phyloP scores from a whole-genome alignment of 1,140 invertebrate genomes.

The Apis laboriosa region DNA sequence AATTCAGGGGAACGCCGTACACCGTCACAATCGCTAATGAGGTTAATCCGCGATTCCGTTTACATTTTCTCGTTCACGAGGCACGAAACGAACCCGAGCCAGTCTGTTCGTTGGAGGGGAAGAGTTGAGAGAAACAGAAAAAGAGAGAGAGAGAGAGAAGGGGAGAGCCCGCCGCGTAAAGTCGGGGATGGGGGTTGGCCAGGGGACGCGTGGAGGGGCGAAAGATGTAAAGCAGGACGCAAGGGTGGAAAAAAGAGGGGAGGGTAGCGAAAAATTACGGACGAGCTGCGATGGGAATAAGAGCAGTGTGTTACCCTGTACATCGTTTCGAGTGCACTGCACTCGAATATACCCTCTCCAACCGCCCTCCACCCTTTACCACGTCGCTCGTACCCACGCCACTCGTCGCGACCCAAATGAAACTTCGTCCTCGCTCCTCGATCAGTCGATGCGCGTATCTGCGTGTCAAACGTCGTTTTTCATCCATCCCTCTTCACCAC shows the following conservation, averaged over 20 bases:
- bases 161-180: constrained; percentile 34
- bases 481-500: too few species aligned
- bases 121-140: too few species aligned
- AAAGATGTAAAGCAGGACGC: constrained; percentile 46
- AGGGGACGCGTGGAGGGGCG: background rate
- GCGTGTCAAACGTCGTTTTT: constrained; percentile 30
- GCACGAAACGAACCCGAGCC: constrained; percentile 36
- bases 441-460: constrained; percentile 44
- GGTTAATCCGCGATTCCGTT: constrained; percentile 52
- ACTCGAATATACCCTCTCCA: constrained; percentile 47
- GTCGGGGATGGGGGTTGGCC: background rate
- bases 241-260: constrained; percentile 41
- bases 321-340: constrained; percentile 57
- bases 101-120: background rate
- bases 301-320: constrained; percentile 56
- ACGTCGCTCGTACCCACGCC: constrained; percentile 29
- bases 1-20: constrained; percentile 31
- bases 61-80: constrained; percentile 51
- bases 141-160: background rate
- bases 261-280: constrained; percentile 45
- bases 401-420: constrained; percentile 56
- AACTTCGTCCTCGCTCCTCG: constrained; percentile 37
- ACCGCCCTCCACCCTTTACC: constrained; percentile 18
- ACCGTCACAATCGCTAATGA: constrained; percentile 47
- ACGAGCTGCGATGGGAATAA: constrained; percentile 56